phyloP scores from a whole-genome alignment of 2,797 vertebrate genomes.

The Rhadinocentrus ornatus region DNA sequence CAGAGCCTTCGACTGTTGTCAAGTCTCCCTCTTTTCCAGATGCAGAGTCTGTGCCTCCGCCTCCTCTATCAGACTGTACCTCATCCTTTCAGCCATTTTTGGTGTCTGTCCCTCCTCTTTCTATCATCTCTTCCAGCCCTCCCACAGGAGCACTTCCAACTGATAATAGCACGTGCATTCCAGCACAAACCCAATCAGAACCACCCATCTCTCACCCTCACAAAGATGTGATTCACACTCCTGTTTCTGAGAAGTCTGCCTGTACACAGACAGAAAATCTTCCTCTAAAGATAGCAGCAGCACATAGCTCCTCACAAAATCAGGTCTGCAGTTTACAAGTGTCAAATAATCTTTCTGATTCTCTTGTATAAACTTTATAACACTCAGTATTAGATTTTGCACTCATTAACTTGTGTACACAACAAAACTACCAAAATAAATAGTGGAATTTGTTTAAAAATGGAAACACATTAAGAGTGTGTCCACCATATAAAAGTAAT shows the following conservation, averaged over 20 bases:
- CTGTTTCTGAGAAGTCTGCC: conserved; percentile 27
- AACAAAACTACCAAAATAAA: not conserved
- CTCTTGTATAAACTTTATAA: conserved; percentile 29
- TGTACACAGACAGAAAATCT: conserved; percentile 9
- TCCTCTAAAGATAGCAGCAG: conserved; percentile 7
- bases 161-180: conserved; percentile 42
- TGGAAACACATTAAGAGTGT: not conserved
- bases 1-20: conserved; percentile 20
- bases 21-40: conserved; percentile 55
- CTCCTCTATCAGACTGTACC: conserved; percentile 33
- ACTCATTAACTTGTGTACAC: not conserved
- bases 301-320: conserved; percentile 11
- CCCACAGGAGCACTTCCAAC: conserved; percentile 29
- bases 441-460: conserved; percentile 7
- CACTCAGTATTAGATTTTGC: conserved; percentile 13
- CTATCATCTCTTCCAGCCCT: conserved; percentile 29
- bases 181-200: conserved; percentile 40
- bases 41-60: conserved; percentile 29
- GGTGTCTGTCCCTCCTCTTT: conserved; percentile 31
- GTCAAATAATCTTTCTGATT: conserved; percentile 21
- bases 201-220: conserved; percentile 20
- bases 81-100: conserved; percentile 35
- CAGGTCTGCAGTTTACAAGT: conserved; percentile 1
- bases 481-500: conserved; percentile 1
- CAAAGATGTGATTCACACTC: conserved; percentile 23